Percentiles rank a stretch among this genome's conserved stretches.
Evolutionary conservation across 2,797 vertebrate species (phyloP).

Genomic region (Chrosomus eos): DNA sequence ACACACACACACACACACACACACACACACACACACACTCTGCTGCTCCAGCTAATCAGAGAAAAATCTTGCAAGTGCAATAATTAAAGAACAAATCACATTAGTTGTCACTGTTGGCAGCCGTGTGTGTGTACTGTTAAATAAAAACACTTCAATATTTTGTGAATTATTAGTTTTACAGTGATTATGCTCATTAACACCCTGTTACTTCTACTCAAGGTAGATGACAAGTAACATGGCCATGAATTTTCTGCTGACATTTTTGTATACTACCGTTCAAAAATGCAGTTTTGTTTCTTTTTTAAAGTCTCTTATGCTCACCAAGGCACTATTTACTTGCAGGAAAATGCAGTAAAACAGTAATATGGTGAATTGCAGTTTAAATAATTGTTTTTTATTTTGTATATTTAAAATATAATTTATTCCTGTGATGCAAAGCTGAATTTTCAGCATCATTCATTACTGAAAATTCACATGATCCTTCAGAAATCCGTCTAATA

Average conservation of each 20-base stretch:
- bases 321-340: too few relatives aligned
- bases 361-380: background rate
- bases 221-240: background rate
- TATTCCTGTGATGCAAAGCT: background rate
- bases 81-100: slow-evolving; percentile 37
- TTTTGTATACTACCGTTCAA: background rate
- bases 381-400: background rate
- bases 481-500: background rate
- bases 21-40: too few relatives aligned
- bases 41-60: slow-evolving; percentile 33
- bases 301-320: too few relatives aligned
- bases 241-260: too few relatives aligned
- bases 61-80: background rate
- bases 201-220: background rate
- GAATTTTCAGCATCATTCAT: background rate
- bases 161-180: background rate
- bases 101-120: slow-evolving; percentile 27
- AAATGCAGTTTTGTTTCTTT: background rate
- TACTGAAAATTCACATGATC: background rate
- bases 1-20: background rate
- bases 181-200: background rate
- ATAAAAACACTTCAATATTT: background rate
- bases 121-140: background rate
- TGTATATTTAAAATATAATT: background rate
- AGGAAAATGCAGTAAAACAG: too few relatives aligned